Percentiles rank a stretch among this genome's conserved stretches.
Conservation (phyloP, 2,113 vertebrate species). For the Anser brachyrhynchus region DNA sequence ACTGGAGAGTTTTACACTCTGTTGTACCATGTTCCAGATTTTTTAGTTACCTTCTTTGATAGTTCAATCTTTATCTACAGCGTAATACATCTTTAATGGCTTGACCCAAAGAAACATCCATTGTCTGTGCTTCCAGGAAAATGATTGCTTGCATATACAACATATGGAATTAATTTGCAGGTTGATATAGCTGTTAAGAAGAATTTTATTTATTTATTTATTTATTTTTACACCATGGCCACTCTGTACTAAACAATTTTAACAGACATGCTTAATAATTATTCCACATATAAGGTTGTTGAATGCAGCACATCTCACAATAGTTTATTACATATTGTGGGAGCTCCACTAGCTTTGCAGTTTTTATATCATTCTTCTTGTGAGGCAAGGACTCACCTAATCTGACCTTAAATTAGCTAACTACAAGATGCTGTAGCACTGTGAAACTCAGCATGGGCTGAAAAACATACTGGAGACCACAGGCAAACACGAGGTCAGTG, state of each 20-base stretch:
- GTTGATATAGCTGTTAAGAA: not conserved
- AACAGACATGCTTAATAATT: not conserved
- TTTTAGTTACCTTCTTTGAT: not conserved
- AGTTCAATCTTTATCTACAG: not conserved
- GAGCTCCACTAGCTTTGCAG: not conserved
- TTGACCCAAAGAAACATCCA: not conserved
- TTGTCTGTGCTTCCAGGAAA: not conserved
- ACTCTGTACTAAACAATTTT: not conserved
- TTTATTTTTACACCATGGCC: not conserved
- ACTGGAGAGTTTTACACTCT: not conserved
- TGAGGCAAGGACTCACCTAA: not conserved
- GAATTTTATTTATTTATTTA: not conserved
- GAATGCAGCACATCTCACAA: not conserved
- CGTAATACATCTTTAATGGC: not conserved
- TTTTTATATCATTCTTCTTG: not conserved
- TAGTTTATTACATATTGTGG: not conserved
- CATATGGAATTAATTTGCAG: not conserved
- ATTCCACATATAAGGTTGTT: not conserved
- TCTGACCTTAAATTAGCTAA: not conserved
- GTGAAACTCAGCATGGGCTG: not conserved
- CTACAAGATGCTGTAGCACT: not conserved
- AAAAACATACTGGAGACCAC: not conserved
- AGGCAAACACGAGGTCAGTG: not conserved
- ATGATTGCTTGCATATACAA: not conserved
- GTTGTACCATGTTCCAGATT: not conserved